These are phyloP conservation scores for Cotesia glomerata DNA, from an alignment of 1,140 invertebrate species.

Conservation along the genomic window DNA sequence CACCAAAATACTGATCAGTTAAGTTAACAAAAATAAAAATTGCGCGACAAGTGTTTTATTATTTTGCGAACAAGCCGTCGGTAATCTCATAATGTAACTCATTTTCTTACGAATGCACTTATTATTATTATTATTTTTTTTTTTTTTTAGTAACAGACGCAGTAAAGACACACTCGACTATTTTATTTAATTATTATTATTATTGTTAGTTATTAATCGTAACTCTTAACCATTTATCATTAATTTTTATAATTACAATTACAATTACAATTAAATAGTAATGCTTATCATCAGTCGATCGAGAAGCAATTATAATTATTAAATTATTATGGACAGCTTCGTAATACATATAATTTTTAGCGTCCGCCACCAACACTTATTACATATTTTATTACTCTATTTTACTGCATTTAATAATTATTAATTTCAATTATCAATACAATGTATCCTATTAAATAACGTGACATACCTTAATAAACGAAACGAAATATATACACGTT, in stretches of 20 bases:
- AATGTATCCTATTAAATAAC: neutral
- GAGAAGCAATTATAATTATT: neutral
- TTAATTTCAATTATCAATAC: neutral
- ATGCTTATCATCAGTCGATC: neutral
- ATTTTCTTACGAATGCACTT: neutral
- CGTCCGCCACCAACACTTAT: neutral
- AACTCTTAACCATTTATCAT: neutral
- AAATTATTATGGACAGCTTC: neutral
- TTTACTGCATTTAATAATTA: neutral
- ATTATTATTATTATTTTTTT: too few relatives aligned
- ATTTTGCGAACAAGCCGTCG: conserved; percentile 7
- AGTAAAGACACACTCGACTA: neutral
- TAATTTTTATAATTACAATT: neutral
- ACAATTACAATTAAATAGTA: too few relatives aligned
- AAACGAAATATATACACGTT: conserved; percentile 27
- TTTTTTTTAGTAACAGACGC: neutral
- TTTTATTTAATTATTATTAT: neutral
- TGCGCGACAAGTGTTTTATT: conserved; percentile 8
- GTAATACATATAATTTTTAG: neutral
- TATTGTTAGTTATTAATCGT: neutral
- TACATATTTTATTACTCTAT: neutral
- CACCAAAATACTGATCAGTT: neutral
- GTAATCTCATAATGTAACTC: conserved; percentile 19
- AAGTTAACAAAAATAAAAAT: neutral
- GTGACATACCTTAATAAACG: neutral